Evolutionary conservation across 2,888 invertebrate species (phyloP), one percentile per base, ranked within the genome.

Genomic region (Axea sp.): DNA sequence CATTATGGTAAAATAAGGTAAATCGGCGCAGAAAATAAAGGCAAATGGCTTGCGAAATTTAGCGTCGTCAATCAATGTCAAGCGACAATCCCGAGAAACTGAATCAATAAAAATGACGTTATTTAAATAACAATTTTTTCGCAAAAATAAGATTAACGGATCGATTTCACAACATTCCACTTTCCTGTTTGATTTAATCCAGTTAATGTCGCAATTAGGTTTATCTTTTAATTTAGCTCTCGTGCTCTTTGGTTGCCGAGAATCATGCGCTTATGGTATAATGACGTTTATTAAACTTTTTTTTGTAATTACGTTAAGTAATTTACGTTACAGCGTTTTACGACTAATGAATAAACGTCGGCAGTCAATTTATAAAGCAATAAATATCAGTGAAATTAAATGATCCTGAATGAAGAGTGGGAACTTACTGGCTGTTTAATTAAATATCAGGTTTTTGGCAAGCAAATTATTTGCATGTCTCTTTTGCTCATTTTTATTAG

Each of bases 281-380:
- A 57, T 33, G 57, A 43, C 35, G 57, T 43, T 43, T 43, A 57
- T 57, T 57, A 43, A 14, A 45, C 19, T 59, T 59, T 59, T 59
- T 59, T 59, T 59, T 45, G 11, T 59, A 59, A 59, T 45, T 59
- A n/a, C 43, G 12, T 45, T 59, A 39, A 51, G 33, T 51, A 35
- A 51, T 51, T 51, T 51, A 35, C 35, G 35, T 51, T 22, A 49
- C 22, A 14, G 5, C 30, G 43, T 0, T 28, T 45, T 45, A 15
- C 43, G 43, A 28, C 43, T 60, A 47, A 60, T 47, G 47, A 60
- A 35, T 47, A 47, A 59, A 45, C 11, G 57, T 35, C 43, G 17
- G 37, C 47, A 17, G 37, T 47, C 47, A 60, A 60, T 57, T 57
- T 57, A 43, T 33, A 43, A 57, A 57, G 43, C 53, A 30, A 39